These are phyloP conservation scores for Uloborus plumipes DNA, from an alignment of 2,888 invertebrate species.

Conservation along the genomic window DNA sequence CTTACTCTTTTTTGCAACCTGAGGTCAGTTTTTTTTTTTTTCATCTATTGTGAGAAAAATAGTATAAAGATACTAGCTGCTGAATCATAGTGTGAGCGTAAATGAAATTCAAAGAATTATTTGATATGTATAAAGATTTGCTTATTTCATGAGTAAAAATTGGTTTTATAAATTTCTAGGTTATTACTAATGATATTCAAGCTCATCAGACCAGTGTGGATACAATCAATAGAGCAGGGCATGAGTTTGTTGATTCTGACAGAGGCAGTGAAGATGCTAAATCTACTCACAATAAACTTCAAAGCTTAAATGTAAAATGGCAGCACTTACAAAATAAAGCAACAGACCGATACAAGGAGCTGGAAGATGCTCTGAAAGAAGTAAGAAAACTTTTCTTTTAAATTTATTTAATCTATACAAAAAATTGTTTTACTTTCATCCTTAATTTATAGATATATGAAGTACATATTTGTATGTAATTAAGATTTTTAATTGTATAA, in stretches of 20 bases:
- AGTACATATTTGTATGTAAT: too few relatives aligned
- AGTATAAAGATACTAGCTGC: too few relatives aligned
- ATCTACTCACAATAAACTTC: constrained; percentile 89
- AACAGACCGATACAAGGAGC: constrained; percentile 83
- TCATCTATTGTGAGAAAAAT: too few relatives aligned
- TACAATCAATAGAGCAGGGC: constrained; percentile 93
- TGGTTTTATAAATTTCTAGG: constrained; percentile 24
- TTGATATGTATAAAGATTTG: background rate
- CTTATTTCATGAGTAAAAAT: background rate
- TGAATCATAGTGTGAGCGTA: too few relatives aligned
- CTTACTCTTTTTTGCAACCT: too few relatives aligned
- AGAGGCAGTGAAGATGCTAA: constrained; percentile 84
- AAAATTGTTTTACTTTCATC: too few relatives aligned
- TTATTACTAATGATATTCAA: constrained; percentile 85
- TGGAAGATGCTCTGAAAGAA: constrained; percentile 85
- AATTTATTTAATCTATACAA: background rate
- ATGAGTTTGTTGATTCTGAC: constrained; percentile 90
- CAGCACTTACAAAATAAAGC: constrained; percentile 88
- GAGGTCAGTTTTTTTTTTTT: too few relatives aligned
- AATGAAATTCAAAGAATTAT: too few relatives aligned
- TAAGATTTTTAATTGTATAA: too few relatives aligned
- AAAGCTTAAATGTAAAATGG: constrained; percentile 91
- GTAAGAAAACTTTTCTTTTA: constrained; percentile 16
- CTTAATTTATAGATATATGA: too few relatives aligned
- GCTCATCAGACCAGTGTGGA: constrained; percentile 96